A percentile compares a stretch with the other conserved stretches of the same genome.
Conservation (phyloP, 2,797 vertebrate genomes). For the Gobio occitaniae region DNA sequence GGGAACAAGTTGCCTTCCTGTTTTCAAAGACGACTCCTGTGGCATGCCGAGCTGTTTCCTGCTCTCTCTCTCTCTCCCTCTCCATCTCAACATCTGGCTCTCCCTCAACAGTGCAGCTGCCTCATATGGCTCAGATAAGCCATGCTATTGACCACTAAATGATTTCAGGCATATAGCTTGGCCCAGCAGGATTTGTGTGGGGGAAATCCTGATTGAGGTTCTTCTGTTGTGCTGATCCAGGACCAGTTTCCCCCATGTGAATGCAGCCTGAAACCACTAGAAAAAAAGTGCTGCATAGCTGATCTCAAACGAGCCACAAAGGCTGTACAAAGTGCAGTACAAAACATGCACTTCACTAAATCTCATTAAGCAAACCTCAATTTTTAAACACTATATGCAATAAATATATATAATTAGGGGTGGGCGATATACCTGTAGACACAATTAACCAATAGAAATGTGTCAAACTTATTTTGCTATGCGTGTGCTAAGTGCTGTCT, state of each 20-base stretch:
- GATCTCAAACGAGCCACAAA: slow-evolving; percentile 6
- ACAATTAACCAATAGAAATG: neutral
- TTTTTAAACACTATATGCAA: neutral
- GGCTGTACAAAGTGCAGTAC: neutral
- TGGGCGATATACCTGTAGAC: neutral
- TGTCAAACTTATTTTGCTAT: neutral
- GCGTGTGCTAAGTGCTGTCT: neutral
- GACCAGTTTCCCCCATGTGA: slow-evolving; percentile 23
- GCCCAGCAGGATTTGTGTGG: slow-evolving; percentile 1
- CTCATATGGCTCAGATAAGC: slow-evolving; percentile 54
- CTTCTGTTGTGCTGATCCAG: slow-evolving; percentile 22
- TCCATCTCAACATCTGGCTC: slow-evolving; percentile 84
- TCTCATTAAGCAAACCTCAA: neutral
- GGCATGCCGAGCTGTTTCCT: slow-evolving; percentile 85
- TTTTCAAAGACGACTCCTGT: slow-evolving; percentile 89
- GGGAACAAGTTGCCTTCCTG: slow-evolving; percentile 94
- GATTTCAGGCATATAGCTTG: slow-evolving; percentile 36
- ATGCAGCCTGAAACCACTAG: neutral
- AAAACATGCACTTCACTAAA: slow-evolving; percentile 1
- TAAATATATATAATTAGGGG: neutral
- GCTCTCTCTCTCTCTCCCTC: slow-evolving; percentile 74
- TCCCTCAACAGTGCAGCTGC: slow-evolving; percentile 76
- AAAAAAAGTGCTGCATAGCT: neutral
- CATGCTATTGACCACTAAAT: slow-evolving; percentile 47
- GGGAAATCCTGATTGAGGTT: slow-evolving; percentile 20